Base-by-base conservation (phyloP, 2,888 invertebrate genomes). In the Drosophila robusta region DNA sequence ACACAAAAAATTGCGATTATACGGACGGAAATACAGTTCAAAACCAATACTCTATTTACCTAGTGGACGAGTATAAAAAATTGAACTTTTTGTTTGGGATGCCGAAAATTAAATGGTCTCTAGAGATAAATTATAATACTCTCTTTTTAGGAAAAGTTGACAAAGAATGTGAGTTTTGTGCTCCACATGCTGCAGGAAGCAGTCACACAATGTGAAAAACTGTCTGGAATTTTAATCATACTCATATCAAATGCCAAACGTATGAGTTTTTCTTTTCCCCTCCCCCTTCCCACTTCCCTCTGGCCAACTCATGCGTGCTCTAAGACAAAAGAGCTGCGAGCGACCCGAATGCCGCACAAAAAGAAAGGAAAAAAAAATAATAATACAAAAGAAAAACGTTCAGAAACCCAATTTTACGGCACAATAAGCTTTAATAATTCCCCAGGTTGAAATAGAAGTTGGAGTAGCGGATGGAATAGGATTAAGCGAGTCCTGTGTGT, bases 371-470 rank as follows among this genome's bases (percentile, higher is more conserved):
- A 22, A 9, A 22, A 14, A 18, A 11, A 36, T 41, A 44, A 36
- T 44, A 11, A 16, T 6, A 4, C 42, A 47, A 57, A 41, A 16
- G 26, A 39, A 32, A 49, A 54, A 39, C 26, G 14, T 50, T 44
- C 32, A 32, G 36, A 64, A 50, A 49, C 55, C 44, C 62, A 70
- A 65, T 82, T 82, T 79, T 50, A 75, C 60, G 62, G 41, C 62
- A 79, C 66, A 77, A 63, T 79, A 61, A 76, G 65, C 54, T 47
- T 56, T 60, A 76, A 79, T 56, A 61, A 52, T 45, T 24, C 50
- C 39, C 34, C 22, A 18, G 8, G 12, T 22, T 8, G 9, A 32
- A n/a, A 24, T 32, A 32, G 39, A 52, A 66, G 44, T 57, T 32
- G 7, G 16, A 45, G 26, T 7, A 49, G 41, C 11, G 26, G 6